phyloP scores from a whole-genome alignment of 2,888 invertebrate genomes.

The Operophtera brumata region DNA sequence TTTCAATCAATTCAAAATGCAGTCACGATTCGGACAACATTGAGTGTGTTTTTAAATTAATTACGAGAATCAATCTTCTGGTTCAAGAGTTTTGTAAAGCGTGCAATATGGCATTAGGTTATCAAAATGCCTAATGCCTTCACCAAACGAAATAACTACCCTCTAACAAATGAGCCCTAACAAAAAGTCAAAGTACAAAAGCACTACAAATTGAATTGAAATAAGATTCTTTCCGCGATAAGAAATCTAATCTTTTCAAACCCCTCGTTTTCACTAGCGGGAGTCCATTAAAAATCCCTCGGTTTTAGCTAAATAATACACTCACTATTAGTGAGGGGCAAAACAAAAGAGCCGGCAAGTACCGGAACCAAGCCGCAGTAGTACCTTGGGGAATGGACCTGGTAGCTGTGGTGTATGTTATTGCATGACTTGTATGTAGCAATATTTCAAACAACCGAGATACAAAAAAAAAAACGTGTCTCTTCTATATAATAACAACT shows the following conservation, averaged over 20 bases:
- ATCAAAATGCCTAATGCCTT: background rate
- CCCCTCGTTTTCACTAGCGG: slow-evolving; percentile 56
- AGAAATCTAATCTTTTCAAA: slow-evolving; percentile 73
- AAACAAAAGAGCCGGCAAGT: slow-evolving; percentile 66
- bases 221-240: slow-evolving; percentile 65
- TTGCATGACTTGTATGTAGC: slow-evolving; percentile 2
- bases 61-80: too few relatives aligned
- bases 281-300: slow-evolving; percentile 74
- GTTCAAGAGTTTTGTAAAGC: too few relatives aligned
- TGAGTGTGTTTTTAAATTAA: too few relatives aligned
- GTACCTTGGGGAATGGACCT: slow-evolving; percentile 65
- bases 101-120: too few relatives aligned
- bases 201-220: slow-evolving; percentile 40
- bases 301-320: slow-evolving; percentile 76
- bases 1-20: too few relatives aligned
- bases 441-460: too few relatives aligned
- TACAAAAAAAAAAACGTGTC: too few relatives aligned
- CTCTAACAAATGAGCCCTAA: slow-evolving; percentile 15
- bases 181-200: slow-evolving; percentile 11
- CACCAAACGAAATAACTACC: slow-evolving; percentile 1
- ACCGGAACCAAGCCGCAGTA: slow-evolving; percentile 75
- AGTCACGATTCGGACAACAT: too few relatives aligned
- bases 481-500: too few relatives aligned
- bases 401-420: slow-evolving; percentile 25
- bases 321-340: slow-evolving; percentile 64